Evolutionary conservation across 37 sponge, comb jelly and placozoan genomes (phyloP).

Genomic region (Agelas oroides): DNA sequence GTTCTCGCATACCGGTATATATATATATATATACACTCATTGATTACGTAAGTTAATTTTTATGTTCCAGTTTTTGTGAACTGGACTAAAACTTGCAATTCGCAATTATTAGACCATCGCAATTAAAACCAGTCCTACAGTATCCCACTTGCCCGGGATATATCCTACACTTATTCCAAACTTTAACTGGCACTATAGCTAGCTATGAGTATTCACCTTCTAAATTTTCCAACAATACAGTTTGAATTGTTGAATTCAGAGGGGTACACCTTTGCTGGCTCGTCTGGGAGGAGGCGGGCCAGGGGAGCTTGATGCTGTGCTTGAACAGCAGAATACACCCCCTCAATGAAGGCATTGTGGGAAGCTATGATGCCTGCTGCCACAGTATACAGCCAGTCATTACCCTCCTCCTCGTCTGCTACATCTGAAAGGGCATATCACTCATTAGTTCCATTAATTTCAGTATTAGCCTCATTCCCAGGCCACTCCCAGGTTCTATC

Average conservation of each 20-base stretch:
- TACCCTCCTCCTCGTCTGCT: constrained; percentile 66
- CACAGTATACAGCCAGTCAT: constrained; percentile 82
- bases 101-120: no score
- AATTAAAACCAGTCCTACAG: no score
- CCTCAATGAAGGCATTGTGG: constrained; percentile 60
- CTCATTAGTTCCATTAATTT: not conserved
- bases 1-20: no score
- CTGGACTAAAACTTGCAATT: no score
- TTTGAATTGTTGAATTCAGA: constrained; percentile 27
- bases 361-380: constrained; percentile 67
- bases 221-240: constrained; percentile 45
- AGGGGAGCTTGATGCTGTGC: constrained; percentile 4
- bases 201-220: constrained; percentile 10
- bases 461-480: no score
- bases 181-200: no score
- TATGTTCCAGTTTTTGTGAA: no score
- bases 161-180: no score
- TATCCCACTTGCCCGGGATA: no score
- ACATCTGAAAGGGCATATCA: constrained; percentile 5
- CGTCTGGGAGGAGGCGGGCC: constrained; percentile 52
- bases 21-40: no score
- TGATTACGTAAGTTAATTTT: no score
- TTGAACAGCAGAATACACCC: constrained; percentile 19
- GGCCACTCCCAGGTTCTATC: no score
- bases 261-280: constrained; percentile 38